Conservation (phyloP, 2,797 vertebrate species). For the Mastacembelus armatus region DNA sequence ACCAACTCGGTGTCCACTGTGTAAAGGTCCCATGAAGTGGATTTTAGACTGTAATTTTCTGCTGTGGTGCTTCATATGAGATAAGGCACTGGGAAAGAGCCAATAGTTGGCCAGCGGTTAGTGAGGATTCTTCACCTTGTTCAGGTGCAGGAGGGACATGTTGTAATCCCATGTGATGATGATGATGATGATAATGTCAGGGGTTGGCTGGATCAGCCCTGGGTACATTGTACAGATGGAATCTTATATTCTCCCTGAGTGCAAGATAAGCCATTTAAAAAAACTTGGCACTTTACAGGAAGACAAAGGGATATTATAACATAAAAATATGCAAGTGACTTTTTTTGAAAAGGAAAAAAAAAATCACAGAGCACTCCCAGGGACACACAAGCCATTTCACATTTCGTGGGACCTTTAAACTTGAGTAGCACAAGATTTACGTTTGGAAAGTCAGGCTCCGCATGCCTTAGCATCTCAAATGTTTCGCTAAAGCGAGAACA, state of each 20-base stretch:
- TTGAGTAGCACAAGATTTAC: conserved; percentile 71
- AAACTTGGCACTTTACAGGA: conserved; percentile 56
- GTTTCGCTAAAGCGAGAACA: conserved; percentile 79
- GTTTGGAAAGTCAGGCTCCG: conserved; percentile 68
- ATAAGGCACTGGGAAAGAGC: conserved; percentile 11
- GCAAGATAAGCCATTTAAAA: conserved; percentile 57
- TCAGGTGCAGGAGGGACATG: background rate
- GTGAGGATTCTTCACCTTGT: conserved; percentile 10
- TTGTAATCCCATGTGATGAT: conserved; percentile 19
- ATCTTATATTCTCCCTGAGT: conserved; percentile 29
- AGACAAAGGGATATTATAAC: conserved; percentile 60
- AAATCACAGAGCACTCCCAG: conserved; percentile 49
- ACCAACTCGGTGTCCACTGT: conserved; percentile 41
- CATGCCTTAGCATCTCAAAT: conserved; percentile 80
- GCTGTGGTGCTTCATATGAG: conserved; percentile 32
- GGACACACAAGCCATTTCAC: conserved; percentile 73
- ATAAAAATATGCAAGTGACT: conserved; percentile 68
- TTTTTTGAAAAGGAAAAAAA: conserved; percentile 13
- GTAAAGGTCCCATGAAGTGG: conserved; percentile 75
- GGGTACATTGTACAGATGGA: conserved; percentile 12
- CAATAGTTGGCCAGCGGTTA: background rate
- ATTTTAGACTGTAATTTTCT: conserved; percentile 35
- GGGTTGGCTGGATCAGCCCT: conserved; percentile 74
- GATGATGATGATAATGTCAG: conserved; percentile 22
- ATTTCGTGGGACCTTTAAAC: conserved; percentile 79